These are phyloP conservation scores for Brachionus angularis DNA, from an alignment of 1,140 invertebrate genomes.

Conservation along the genomic window DNA sequence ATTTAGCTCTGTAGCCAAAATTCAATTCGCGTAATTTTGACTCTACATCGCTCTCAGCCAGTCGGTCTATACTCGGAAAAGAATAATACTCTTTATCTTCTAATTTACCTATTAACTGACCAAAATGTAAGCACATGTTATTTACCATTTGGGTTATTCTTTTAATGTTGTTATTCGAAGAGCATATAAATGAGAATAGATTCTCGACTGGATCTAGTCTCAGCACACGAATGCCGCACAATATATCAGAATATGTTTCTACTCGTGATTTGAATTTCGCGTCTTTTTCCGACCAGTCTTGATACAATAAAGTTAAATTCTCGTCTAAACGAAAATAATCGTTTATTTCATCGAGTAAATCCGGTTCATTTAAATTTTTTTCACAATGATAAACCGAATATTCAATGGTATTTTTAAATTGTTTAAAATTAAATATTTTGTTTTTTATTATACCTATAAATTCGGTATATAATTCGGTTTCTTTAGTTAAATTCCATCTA, in stretches of 20 bases:
- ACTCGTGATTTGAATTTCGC: not conserved
- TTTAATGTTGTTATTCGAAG: conserved; percentile 89
- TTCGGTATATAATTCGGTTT: not conserved
- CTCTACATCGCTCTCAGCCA: conserved; percentile 61
- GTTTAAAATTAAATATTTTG: conserved; percentile 10
- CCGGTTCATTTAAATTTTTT: not conserved
- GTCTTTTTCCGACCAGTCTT: conserved; percentile 20
- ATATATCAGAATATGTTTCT: not conserved
- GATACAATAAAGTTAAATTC: not conserved
- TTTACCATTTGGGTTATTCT: conserved; percentile 80
- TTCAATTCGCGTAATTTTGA: conserved; percentile 67
- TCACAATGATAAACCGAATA: conserved; percentile 8
- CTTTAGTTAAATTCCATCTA: not conserved
- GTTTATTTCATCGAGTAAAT: not conserved
- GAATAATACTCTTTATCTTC: conserved; percentile 68
- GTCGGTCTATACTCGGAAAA: conserved; percentile 66
- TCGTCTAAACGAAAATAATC: conserved; percentile 36
- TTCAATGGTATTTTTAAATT: not conserved
- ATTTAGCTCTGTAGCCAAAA: conserved; percentile 81
- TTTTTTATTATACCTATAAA: conserved; percentile 14
- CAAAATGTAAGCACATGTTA: conserved; percentile 77
- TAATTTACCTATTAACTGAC: conserved; percentile 67
- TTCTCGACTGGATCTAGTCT: conserved; percentile 86
- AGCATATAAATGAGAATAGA: conserved; percentile 92
- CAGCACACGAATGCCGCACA: conserved; percentile 73